Percentiles rank a stretch among this genome's conserved stretches.
Evolutionary conservation across 2,797 vertebrate species (phyloP).

Genomic region (Cacajao melanocephalus): DNA sequence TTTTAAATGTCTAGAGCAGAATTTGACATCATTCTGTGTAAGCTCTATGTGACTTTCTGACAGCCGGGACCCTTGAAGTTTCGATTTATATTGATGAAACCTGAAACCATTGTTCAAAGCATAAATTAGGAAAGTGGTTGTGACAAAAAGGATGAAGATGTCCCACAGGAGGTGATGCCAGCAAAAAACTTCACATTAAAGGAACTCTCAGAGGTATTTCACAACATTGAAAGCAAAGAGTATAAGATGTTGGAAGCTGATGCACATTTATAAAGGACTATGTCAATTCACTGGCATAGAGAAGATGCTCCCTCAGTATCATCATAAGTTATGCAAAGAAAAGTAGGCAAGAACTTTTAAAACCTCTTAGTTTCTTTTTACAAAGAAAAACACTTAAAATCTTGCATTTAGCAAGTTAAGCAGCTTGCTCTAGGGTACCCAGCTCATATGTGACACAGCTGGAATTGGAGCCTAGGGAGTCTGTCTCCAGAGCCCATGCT

Average conservation of each 20-base stretch:
- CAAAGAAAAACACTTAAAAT: background rate
- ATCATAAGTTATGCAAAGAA: background rate
- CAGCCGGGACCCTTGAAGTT: background rate
- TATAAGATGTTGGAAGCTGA: background rate
- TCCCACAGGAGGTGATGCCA: background rate
- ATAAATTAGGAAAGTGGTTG: background rate
- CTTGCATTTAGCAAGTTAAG: background rate
- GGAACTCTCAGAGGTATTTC: background rate
- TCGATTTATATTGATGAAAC: background rate
- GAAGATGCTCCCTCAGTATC: background rate
- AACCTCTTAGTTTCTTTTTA: background rate
- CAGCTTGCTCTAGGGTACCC: background rate
- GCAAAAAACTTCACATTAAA: background rate
- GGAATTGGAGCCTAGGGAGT: background rate
- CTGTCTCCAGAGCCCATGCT: background rate
- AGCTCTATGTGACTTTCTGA: background rate
- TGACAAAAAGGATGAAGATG: background rate
- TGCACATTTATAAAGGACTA: background rate
- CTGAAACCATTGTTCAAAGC: background rate
- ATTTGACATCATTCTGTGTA: background rate
- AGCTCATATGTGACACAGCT: background rate
- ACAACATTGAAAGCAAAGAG: background rate
- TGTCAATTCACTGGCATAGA: background rate
- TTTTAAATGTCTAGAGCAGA: background rate
- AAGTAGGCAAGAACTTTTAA: background rate